These are phyloP conservation scores for Drosophila subquinaria DNA, from an alignment of 2,888 invertebrate species.

Conservation along the genomic window DNA sequence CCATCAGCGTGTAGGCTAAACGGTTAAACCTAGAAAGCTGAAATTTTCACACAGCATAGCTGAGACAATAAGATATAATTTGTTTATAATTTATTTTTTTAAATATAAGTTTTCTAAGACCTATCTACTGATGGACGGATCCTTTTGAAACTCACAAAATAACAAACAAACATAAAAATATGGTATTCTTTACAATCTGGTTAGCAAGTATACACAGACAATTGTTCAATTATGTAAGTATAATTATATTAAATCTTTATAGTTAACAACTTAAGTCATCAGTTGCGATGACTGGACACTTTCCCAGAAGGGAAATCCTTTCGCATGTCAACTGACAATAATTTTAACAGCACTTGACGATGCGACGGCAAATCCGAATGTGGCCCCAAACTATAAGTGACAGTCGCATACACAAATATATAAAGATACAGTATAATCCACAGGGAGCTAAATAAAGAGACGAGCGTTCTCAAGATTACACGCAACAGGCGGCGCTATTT, in stretches of 20 bases:
- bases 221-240: slow-evolving; percentile 17
- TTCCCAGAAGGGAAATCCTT: slow-evolving; percentile 62
- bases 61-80: too few species aligned
- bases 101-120: too few species aligned
- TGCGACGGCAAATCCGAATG: slow-evolving; percentile 42
- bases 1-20: too few species aligned
- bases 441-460: slow-evolving; percentile 60
- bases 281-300: slow-evolving; percentile 19
- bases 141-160: too few species aligned
- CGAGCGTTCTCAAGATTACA: slow-evolving; percentile 10
- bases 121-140: too few species aligned
- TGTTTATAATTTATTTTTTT: too few species aligned
- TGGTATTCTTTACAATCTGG: background rate
- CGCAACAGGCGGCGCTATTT: slow-evolving; percentile 32
- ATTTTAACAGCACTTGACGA: slow-evolving; percentile 44
- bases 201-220: slow-evolving; percentile 10
- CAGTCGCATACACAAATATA: slow-evolving; percentile 21
- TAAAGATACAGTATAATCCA: slow-evolving; percentile 15
- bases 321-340: slow-evolving; percentile 75
- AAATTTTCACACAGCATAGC: too few species aligned
- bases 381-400: slow-evolving; percentile 38
- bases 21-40: too few species aligned
- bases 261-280: slow-evolving; percentile 37
- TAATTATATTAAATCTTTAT: slow-evolving; percentile 57
- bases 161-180: too few species aligned